phyloP scores from a whole-genome alignment of 2,888 invertebrate genomes.

The Ptychoptera contaminata region DNA sequence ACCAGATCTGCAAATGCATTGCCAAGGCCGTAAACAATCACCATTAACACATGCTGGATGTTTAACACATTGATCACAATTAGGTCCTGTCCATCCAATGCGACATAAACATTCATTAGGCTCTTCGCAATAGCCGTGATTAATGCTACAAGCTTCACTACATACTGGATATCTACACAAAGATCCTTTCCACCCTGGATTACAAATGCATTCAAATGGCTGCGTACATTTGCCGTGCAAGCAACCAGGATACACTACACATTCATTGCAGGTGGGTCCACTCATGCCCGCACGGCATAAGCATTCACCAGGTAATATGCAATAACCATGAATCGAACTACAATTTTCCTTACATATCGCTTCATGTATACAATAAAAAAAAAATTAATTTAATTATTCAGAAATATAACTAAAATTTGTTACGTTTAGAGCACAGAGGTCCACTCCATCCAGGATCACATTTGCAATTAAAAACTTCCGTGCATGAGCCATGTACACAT shows the following conservation, averaged over 20 bases:
- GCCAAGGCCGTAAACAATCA: slow-evolving; percentile 73
- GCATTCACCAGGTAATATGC: slow-evolving; percentile 77
- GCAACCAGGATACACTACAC: slow-evolving; percentile 73
- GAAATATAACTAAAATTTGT: no score
- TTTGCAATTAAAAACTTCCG: slow-evolving; percentile 18
- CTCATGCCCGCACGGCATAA: slow-evolving; percentile 78
- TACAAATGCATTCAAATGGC: slow-evolving; percentile 75
- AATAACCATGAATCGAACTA: slow-evolving; percentile 42
- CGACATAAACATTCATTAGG: slow-evolving; percentile 82
- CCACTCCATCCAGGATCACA: slow-evolving; percentile 82
- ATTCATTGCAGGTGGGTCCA: slow-evolving; percentile 70
- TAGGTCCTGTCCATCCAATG: slow-evolving; percentile 78
- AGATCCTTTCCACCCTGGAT: slow-evolving; percentile 73
- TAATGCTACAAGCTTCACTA: slow-evolving; percentile 64
- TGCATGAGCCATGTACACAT: slow-evolving; percentile 54
- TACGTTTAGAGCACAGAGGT: slow-evolving; percentile 78
- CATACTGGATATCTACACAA: slow-evolving; percentile 82
- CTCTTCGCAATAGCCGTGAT: slow-evolving; percentile 70
- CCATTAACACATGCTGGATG: slow-evolving; percentile 86
- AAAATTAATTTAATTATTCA: slow-evolving; percentile 40
- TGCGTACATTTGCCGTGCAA: slow-evolving; percentile 74
- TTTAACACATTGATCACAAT: slow-evolving; percentile 73
- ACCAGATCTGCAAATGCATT: slow-evolving; percentile 85
- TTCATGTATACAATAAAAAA: background rate
- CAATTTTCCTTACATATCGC: no score